phyloP scores from a whole-genome alignment of 2,113 vertebrate species.

The Panthera leo region DNA sequence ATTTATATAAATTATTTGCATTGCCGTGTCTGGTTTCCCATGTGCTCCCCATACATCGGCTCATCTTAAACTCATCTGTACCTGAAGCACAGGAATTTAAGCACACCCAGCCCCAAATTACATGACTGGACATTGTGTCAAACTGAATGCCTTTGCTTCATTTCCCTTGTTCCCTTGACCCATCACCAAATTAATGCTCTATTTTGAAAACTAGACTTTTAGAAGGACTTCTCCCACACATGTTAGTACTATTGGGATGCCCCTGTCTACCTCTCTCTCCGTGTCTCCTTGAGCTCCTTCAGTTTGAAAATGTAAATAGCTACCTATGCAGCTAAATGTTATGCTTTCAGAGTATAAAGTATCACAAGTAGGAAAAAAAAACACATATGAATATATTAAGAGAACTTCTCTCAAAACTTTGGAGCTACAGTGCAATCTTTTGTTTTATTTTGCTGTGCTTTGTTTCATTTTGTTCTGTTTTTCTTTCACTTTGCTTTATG shows the following conservation, averaged over 20 bases:
- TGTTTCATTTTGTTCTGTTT: neutral
- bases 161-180: neutral
- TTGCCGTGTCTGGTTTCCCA: neutral
- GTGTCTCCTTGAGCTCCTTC: neutral
- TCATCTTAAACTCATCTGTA: neutral
- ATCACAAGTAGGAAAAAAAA: neutral
- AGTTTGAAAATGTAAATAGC: neutral
- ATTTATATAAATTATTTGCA: neutral
- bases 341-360: neutral
- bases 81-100: neutral
- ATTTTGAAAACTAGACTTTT: neutral
- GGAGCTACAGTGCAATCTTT: neutral
- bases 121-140: neutral
- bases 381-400: neutral
- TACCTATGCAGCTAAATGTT: neutral
- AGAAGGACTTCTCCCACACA: neutral
- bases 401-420: neutral
- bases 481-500: neutral
- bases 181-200: neutral
- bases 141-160: neutral
- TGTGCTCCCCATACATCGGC: accelerated
- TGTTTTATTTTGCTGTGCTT: neutral
- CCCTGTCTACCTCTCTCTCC: neutral
- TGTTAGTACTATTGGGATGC: too few relatives aligned
- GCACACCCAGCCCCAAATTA: neutral